These are phyloP conservation scores for Hirtodrosophila confusa DNA, from an alignment of 2,888 invertebrate genomes.

Conservation along the genomic window DNA sequence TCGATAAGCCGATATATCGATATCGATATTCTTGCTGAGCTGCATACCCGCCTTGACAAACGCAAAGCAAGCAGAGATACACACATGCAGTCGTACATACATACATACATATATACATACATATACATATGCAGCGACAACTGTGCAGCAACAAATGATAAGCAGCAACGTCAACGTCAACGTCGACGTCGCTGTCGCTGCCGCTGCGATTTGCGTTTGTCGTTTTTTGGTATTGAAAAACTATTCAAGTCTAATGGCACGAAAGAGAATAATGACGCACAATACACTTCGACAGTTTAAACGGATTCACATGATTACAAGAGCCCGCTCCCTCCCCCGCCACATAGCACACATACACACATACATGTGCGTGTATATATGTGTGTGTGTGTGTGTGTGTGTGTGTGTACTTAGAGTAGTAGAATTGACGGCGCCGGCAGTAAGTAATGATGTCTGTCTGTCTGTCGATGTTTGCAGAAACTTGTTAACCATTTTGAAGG, in stretches of 20 bases:
- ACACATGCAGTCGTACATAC: no score
- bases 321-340: slow-evolving; percentile 13
- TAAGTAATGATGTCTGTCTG: slow-evolving; percentile 69
- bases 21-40: neutral
- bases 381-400: neutral
- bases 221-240: slow-evolving; percentile 67
- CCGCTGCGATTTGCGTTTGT: slow-evolving; percentile 55
- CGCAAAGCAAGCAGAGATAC: neutral
- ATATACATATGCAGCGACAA: slow-evolving; percentile 2
- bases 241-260: slow-evolving; percentile 84
- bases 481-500: slow-evolving; percentile 74
- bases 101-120: neutral
- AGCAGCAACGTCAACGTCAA: slow-evolving; percentile 35
- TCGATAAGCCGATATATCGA: no score
- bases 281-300: slow-evolving; percentile 76
- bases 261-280: slow-evolving; percentile 84
- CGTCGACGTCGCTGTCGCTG: neutral
- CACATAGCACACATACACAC: neutral
- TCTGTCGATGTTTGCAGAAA: slow-evolving; percentile 67
- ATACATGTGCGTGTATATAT: slow-evolving; percentile 1
- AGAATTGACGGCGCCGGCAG: slow-evolving; percentile 28
- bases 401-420: slow-evolving; percentile 5
- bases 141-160: slow-evolving; percentile 47
- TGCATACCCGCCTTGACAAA: slow-evolving; percentile 21
- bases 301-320: slow-evolving; percentile 78